Conservation (phyloP, 2,797 vertebrate genomes). For the Catharus ustulatus region DNA sequence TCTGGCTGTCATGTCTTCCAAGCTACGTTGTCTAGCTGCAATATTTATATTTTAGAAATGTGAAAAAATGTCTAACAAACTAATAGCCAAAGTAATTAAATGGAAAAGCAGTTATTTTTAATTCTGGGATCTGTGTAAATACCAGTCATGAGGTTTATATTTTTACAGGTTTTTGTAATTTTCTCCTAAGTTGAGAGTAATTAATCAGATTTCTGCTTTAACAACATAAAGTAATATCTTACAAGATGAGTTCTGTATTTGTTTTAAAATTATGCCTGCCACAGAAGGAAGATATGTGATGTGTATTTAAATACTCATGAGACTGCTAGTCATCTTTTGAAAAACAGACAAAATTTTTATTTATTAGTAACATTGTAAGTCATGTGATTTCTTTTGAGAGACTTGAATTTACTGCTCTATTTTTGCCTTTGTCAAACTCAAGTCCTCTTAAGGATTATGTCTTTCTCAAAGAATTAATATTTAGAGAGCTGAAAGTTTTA, state of each 20-base stretch:
- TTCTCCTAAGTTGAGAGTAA: neutral
- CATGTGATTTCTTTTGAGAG: neutral
- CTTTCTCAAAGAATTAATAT: neutral
- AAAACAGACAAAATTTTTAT: neutral
- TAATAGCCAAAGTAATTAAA: neutral
- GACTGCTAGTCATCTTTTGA: neutral
- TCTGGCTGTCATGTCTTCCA: neutral
- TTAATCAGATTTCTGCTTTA: neutral
- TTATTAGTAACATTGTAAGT: neutral
- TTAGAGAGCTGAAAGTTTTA: neutral
- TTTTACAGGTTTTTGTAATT: constrained; percentile 6
- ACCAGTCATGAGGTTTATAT: neutral
- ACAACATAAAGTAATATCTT: neutral
- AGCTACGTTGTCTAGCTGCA: neutral
- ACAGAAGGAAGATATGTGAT: neutral
- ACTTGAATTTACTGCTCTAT: neutral
- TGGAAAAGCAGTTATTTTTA: neutral
- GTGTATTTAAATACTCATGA: neutral
- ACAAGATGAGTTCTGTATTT: neutral
- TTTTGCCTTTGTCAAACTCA: neutral
- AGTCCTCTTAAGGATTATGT: neutral
- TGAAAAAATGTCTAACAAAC: neutral
- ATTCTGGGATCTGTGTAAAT: neutral
- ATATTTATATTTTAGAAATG: neutral
- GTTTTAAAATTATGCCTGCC: neutral